Base-by-base conservation (phyloP, 2,113 vertebrate species). In the Xyliphius kryptos region DNA sequence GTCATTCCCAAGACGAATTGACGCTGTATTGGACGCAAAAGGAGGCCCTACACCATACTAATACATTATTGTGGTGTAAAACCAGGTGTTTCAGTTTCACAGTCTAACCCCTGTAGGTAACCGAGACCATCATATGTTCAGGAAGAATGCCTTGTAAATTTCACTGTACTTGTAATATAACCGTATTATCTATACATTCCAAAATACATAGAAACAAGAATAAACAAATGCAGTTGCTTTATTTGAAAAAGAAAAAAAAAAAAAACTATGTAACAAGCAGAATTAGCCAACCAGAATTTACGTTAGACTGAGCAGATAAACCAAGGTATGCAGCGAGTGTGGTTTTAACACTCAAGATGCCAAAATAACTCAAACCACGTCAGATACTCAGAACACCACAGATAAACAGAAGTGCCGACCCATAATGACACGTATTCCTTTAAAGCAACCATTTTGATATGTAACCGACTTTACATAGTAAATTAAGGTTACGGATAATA, bases 391-490 rank as follows among this genome's bases (percentile, higher is more conserved):
- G 58, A 51, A 51, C 55, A 66, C 55, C 64, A 66, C 64, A 66
- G 41, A 51, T 36, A 57, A 56, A 49, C 47, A 61, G n/a, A 43
- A 69, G 56, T 37, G 22, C 46, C 63, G 43, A 63, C 51, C 60
- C 38, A 57, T 58, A 61, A 61, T 61, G 51, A 47, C 52, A 63
- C 26, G 57, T n/a, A 58, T 64, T 61, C 47, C 55, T 57, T 58
- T 57, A 88, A 91, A 88, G 90, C 90, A 91, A 91, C 89, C 90
- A 90, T 90, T n/a, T n/a, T n/a, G n/a, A n/a, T n/a, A n/a, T n/a
- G n/a, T n/a, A n/a, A n/a, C n/a, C n/a, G n/a, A n/a, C 86, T 91
- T 90, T 91, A 91, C 89, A 91, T 88, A 90, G 90, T 91, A 91
- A 91, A 91, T 90, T 89, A 90, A 90, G 90, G 90, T 91, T 91